Evolutionary conservation across 2,797 vertebrate genomes (phyloP).

Genomic region (Spinus pinus): DNA sequence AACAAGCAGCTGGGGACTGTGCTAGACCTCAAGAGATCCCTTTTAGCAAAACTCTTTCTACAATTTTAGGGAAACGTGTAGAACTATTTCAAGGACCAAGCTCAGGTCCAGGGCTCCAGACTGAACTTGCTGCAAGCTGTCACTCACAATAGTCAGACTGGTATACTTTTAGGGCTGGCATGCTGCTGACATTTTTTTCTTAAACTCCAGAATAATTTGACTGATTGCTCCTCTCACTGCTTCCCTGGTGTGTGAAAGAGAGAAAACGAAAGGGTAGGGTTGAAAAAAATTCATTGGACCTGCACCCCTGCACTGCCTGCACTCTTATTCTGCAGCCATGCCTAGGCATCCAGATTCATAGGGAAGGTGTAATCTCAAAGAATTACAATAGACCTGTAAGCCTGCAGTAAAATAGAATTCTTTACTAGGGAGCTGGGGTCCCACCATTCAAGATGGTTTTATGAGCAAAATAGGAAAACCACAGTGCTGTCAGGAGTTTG

Average conservation of each 20-base stretch:
- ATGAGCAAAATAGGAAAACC: neutral
- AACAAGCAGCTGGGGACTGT: neutral
- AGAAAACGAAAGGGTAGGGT: neutral
- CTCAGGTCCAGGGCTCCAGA: neutral
- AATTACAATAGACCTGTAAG: neutral
- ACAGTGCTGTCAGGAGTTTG: fast-evolving
- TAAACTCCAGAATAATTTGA: neutral
- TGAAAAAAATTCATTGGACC: neutral
- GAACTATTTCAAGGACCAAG: neutral
- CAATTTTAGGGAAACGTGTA: fast-evolving
- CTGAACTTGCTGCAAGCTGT: neutral
- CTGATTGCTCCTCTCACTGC: neutral
- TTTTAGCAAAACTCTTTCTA: neutral
- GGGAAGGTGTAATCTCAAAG: neutral
- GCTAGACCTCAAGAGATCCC: neutral
- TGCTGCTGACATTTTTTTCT: neutral
- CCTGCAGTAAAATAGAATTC: neutral
- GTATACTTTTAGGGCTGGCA: neutral
- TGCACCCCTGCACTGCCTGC: neutral
- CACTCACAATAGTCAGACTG: neutral
- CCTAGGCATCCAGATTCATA: neutral
- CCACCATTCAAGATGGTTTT: neutral
- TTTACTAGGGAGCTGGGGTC: neutral
- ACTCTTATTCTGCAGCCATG: neutral
- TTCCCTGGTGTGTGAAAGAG: neutral